Evolutionary conservation across 1,140 invertebrate genomes (phyloP), one percentile per base, ranked within the genome.

Genomic region (Ceratina calcarata): DNA sequence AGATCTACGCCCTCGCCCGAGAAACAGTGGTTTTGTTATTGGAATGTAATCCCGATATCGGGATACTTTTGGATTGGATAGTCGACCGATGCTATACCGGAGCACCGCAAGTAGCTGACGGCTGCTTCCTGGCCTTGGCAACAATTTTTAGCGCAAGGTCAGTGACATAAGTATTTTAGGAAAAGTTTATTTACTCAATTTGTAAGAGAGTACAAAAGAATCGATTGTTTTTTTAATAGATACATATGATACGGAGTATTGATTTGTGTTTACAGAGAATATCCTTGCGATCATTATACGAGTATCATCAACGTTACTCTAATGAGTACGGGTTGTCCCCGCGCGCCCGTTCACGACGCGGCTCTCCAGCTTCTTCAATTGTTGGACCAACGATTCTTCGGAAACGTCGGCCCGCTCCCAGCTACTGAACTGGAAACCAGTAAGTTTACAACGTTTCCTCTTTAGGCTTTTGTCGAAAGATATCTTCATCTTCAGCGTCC

Each of bases 261-360:
- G 58, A 57, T 65, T 12, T 78, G 49, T 53, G 88, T 86, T 91
- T 93, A 80, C 91, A 98, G 98, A 86, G 99, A 99, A 93, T 99
- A 99, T 94, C 98, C 99, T 12, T 99, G 99, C 93, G 99, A 99
- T 92, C 98, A 99, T 93, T 98, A 99, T 92, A 99, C 98, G 37
- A 98, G 98, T 15, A 97, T 99, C 86, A 98, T 99, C 88, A 99
- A 99, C 90, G 97, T 99, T 10, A 98, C 98, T 0, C 94, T 99
- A 27, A 96, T 99, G 94, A 99, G 98, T 92, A 98, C 98, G 4
- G 98, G 98, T 18, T 98, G 97, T 92, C 97, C 98, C 0, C 95
- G 98, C 37, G 96, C 96, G n/a, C 94, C 95, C 22, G 96, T 99
- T 1, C 97, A 99, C 90, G 97, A 99, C 89, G 98, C 97, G 12